phyloP scores from a whole-genome alignment of 2,113 vertebrate species.

The Neolamprologus sp. region DNA sequence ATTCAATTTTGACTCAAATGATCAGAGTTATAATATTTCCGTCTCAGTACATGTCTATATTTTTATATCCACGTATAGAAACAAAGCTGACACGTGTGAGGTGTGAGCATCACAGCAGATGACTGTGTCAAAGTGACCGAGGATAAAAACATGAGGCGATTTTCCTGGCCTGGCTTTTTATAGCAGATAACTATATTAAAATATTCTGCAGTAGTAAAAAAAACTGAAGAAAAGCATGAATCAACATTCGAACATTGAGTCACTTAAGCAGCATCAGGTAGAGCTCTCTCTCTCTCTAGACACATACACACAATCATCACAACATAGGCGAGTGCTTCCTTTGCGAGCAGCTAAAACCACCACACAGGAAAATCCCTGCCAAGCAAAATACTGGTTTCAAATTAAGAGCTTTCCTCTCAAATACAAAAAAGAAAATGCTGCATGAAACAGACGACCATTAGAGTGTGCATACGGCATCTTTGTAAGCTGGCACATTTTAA shows the following conservation, averaged over 20 bases:
- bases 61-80: not conserved
- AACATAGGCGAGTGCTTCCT: not conserved
- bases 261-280: not conserved
- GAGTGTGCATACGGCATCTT: not conserved
- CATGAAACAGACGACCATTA: not conserved
- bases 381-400: not conserved
- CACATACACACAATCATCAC: not conserved
- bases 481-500: not conserved
- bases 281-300: not conserved
- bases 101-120: not conserved
- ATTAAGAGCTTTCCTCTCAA: not conserved
- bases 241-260: not conserved
- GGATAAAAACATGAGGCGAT: not conserved
- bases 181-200: not conserved
- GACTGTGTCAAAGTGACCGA: not conserved
- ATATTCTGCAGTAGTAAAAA: not conserved
- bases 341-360: not conserved
- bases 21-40: not conserved
- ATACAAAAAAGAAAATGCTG: not conserved
- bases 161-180: not conserved
- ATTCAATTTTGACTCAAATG: not conserved
- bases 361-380: not conserved
- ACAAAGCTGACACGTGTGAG: not conserved
- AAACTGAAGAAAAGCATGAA: not conserved
- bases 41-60: not conserved